Percentiles rank a stretch among this genome's conserved stretches.
These are phyloP conservation scores for Epsilonema sp. DNA, from an alignment of 2,888 invertebrate species.

Conservation along the genomic window DNA sequence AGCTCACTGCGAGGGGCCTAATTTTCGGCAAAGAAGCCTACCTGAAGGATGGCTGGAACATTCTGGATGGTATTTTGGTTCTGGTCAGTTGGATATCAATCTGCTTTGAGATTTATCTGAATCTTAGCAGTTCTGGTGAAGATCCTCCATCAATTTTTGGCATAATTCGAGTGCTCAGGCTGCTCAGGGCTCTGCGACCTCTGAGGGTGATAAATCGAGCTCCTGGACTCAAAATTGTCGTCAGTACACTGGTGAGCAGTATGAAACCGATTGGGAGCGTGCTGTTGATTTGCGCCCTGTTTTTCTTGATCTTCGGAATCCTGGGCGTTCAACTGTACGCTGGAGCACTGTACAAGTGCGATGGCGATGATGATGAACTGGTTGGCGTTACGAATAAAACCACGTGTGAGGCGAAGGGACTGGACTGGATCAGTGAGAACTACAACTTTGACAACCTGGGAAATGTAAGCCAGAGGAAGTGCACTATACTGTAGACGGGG, in stretches of 20 bases:
- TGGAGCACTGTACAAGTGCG: not conserved
- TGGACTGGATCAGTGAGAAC: not conserved
- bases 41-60: not conserved
- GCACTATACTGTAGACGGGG: too few species aligned
- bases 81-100: not conserved
- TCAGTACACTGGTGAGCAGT: not conserved
- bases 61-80: not conserved
- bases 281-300: not conserved
- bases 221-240: not conserved
- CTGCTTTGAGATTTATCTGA: not conserved
- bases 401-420: not conserved
- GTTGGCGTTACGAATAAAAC: not conserved
- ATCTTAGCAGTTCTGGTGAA: not conserved
- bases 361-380: not conserved
- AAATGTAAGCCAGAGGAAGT: too few species aligned
- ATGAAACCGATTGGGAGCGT: not conserved
- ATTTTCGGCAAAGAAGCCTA: not conserved
- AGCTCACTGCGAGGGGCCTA: not conserved
- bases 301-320: not conserved
- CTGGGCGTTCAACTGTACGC: not conserved
- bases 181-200: not conserved
- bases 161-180: not conserved
- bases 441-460: not conserved
- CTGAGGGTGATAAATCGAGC: not conserved
- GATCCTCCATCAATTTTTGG: too few species aligned